Evolutionary conservation across 1,140 invertebrate species (phyloP), one percentile per base, ranked within the genome.

Genomic region (Zaprionus tsacasi): DNA sequence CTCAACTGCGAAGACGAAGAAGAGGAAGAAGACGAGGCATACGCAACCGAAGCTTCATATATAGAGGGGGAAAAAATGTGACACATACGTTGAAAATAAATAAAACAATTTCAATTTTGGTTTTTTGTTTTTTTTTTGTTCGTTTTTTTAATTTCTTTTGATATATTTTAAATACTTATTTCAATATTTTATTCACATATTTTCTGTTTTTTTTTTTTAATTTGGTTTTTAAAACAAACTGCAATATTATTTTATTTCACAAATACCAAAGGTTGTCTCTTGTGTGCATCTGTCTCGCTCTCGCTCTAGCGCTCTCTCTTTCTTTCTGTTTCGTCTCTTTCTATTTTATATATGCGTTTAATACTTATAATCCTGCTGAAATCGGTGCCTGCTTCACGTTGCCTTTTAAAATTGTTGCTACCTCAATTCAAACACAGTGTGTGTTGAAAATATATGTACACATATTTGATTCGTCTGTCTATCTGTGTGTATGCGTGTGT

Each of bases 131-230:
- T 30, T 30, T 30, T 30, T 30, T 30, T 4, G 1, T 30, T 30
- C 3, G 21, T 21, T 30, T 30, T 30, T 79, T 86, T 88, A 80
- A 81, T 88, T 88, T 77, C 58, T 78, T 63, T 87, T 87, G 77
- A 87, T 87, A 87, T 87, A 87, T 88, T 87, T 87, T 89, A 88
- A 89, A 89, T 89, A 89, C 85, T 89, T 89, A 89, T 89, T 59
- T 79, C 78, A 70, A 89, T 78, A 78, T 89, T 76, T 89, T 89
- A 89, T 89, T 89, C 85, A 89, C 85, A 89, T 89, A 89, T 85
- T 85, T 80, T 64, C 80, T 56, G 67, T 58, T 58, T 65, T 72
- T 54, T 72, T 54, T 59, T 59, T 68, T 50, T 70, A 30, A 30
- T 30, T 40, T 40, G 72, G 25, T 54, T 58, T 80, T 86, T 86